These are phyloP conservation scores for Cataglyphis rosenhaueri DNA, from an alignment of 2,888 invertebrate genomes.

Conservation along the genomic window DNA sequence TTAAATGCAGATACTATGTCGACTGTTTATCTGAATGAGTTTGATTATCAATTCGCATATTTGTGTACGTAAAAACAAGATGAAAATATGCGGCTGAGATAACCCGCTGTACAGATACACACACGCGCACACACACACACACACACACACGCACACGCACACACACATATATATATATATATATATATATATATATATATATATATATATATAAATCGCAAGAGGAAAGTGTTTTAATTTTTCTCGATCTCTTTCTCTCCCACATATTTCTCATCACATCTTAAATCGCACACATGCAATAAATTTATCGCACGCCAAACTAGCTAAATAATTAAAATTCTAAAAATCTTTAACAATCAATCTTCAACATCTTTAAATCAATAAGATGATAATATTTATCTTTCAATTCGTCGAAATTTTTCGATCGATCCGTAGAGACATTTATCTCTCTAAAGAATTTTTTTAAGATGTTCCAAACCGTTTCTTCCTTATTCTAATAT, in stretches of 20 bases:
- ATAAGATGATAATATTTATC: not conserved
- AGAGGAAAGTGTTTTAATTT: not conserved
- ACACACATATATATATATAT: too few relatives aligned
- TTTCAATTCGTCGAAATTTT: not conserved
- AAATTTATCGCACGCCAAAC: not conserved
- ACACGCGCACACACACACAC: too few relatives aligned
- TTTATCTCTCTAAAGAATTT: not conserved
- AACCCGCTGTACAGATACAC: not conserved
- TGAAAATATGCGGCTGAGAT: slow-evolving; percentile 9
- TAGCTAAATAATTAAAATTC: not conserved
- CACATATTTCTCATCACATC: not conserved
- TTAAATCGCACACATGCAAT: not conserved
- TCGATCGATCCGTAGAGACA: not conserved
- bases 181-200: too few relatives aligned
- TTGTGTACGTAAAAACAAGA: slow-evolving; percentile 19
- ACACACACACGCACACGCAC: too few relatives aligned
- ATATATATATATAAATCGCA: not conserved
- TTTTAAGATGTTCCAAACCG: not conserved
- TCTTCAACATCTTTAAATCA: not conserved
- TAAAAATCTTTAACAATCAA: not conserved
- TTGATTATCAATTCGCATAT: slow-evolving; percentile 22
- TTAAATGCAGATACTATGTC: slow-evolving; percentile 44
- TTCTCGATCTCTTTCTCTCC: not conserved
- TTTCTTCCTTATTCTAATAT: slow-evolving; percentile 4
- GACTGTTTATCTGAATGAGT: slow-evolving; percentile 34